Base-by-base conservation (phyloP, 2,113 vertebrate species). In the Syngnathus floridae region DNA sequence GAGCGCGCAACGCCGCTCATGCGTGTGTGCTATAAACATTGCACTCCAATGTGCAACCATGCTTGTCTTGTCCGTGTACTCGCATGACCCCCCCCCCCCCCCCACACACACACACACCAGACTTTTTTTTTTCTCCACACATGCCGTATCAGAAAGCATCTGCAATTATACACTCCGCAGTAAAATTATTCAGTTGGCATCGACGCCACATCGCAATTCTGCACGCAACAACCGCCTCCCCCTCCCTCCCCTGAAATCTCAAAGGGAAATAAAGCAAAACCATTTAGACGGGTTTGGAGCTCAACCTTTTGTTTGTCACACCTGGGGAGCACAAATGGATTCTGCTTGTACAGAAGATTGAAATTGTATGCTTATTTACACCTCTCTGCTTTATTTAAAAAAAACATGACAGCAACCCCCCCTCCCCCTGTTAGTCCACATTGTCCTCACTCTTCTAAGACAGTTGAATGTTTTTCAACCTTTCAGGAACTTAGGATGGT, bases 281-380 rank as follows among this genome's bases (percentile, higher is more conserved):
- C 78, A 86, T 86, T 87, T 83, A 78, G 74, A 78, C 72, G 78
- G 63, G 85, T 85, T 67, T 82, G 77, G 78, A 82, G 82, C 79
- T 76, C 82, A 67, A 70, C 78, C 77, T 87, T 88, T 89, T 87
- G 85, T 88, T 81, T 79, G 82, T 84, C 81, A 85, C 89, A 89
- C 86, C 88, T 89, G 86, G 85, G 79, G 75, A 84, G 82, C 69
- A 66, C 79, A 80, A 86, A 88, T 88, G 84, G 74, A 80, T 86
- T 88, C 71, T 78, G 77, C 76, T 86, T 84, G 81, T 73, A 81
- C 66, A 79, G 77, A 82, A 82, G 82, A 88, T 85, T 82, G 80
- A 85, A 87, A 87, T 82, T 80, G 2, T 78, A 82, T 85, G 82
- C 80, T 86, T 86, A 84, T 87, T 88, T 86, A 89, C 80, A 81